A percentile compares a stretch with the other conserved stretches of the same genome.
phyloP scores from a whole-genome alignment of 2,888 invertebrate genomes.

The Macrophya annulata region DNA sequence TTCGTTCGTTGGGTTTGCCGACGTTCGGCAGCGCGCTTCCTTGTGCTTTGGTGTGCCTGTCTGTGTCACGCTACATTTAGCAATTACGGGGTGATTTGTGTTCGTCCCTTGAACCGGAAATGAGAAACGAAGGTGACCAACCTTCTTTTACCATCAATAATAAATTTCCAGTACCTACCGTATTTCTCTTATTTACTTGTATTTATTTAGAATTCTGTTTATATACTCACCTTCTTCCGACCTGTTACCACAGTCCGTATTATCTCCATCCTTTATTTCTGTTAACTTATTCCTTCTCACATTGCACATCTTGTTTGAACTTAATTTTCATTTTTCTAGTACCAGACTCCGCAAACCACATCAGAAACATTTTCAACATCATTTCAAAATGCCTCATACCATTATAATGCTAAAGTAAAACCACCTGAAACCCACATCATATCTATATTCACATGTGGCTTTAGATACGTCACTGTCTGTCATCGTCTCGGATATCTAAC shows the following conservation, averaged over 20 bases:
- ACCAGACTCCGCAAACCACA: neutral
- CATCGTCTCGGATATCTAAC: neutral
- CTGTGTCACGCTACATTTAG: conserved; percentile 71
- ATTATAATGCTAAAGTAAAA: neutral
- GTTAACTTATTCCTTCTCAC: neutral
- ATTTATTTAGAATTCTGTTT: conserved; percentile 13
- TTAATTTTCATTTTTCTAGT: neutral
- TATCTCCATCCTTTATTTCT: neutral
- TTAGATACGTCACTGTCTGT: neutral
- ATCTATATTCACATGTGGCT: neutral
- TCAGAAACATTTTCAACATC: neutral
- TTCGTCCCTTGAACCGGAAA: conserved; percentile 70
- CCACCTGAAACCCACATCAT: neutral
- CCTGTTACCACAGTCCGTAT: neutral
- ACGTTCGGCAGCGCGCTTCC: conserved; percentile 33
- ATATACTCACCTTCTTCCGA: neutral
- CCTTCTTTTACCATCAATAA: conserved; percentile 67
- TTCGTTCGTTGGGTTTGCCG: conserved; percentile 30
- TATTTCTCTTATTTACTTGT: conserved; percentile 46
- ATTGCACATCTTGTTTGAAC: neutral
- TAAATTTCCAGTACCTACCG: conserved; percentile 56
- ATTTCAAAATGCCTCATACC: neutral
- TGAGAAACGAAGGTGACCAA: conserved; percentile 71
- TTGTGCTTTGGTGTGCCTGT: conserved; percentile 64
- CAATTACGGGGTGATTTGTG: conserved; percentile 72